Percentiles rank a stretch among this genome's conserved stretches.
These are phyloP conservation scores for Branchinecta sandiegonensis DNA, from an alignment of 2,888 invertebrate genomes.

Conservation along the genomic window DNA sequence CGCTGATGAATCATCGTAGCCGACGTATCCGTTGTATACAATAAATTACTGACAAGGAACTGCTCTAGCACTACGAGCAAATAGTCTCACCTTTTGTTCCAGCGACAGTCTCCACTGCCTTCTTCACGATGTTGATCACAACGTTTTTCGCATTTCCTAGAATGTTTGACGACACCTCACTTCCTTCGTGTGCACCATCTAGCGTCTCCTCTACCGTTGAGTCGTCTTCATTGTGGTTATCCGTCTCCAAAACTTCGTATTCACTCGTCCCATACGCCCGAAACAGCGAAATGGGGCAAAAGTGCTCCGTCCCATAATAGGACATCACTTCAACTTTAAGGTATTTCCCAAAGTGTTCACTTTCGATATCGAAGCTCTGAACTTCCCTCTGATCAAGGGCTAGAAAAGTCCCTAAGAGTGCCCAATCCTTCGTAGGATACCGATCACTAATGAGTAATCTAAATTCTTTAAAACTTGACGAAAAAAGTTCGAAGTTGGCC, in stretches of 20 bases:
- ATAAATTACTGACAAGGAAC: too few species aligned
- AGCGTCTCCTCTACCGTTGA: conserved; percentile 30
- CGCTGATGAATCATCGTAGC: too few species aligned
- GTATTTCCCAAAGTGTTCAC: conserved; percentile 71
- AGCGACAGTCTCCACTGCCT: conserved; percentile 70
- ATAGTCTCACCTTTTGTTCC: not conserved
- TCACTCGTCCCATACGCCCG: conserved; percentile 86
- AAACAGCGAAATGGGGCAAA: conserved; percentile 91
- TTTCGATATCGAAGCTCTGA: conserved; percentile 67
- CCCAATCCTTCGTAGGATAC: conserved; percentile 84
- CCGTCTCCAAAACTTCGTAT: conserved; percentile 39
- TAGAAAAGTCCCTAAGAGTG: conserved; percentile 66
- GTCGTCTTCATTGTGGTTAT: conserved; percentile 34
- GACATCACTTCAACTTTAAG: conserved; percentile 75
- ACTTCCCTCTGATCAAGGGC: conserved; percentile 73
- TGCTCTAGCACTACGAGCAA: too few species aligned
- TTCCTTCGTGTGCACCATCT: conserved; percentile 23
- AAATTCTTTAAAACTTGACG: conserved; percentile 86
- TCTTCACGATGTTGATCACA: conserved; percentile 79
- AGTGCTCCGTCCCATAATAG: conserved; percentile 93
- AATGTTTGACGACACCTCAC: conserved; percentile 27
- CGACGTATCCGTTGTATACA: too few species aligned
- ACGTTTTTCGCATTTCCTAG: conserved; percentile 76
- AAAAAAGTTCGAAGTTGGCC: conserved; percentile 85
- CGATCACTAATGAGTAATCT: conserved; percentile 73